phyloP scores from a whole-genome alignment of 2,797 vertebrate species.

The Aplochiton taeniatus region DNA sequence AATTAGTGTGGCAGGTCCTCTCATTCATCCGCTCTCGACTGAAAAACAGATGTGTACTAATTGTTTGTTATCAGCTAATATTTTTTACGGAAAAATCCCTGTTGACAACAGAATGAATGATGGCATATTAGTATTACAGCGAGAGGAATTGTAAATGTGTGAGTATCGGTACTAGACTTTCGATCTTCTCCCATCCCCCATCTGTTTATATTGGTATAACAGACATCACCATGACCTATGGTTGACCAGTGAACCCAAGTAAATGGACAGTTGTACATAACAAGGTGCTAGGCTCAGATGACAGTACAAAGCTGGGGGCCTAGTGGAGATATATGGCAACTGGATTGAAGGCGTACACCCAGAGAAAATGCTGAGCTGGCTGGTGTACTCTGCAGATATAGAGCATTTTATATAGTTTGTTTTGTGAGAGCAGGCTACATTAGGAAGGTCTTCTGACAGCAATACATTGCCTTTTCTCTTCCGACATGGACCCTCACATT shows the following conservation, averaged over 20 bases:
- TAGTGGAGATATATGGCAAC: constrained; percentile 18
- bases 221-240: not conserved
- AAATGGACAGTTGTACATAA: too few species aligned
- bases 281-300: not conserved
- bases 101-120: not conserved
- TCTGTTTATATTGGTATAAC: too few species aligned
- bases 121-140: too few species aligned
- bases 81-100: not conserved
- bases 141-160: too few species aligned
- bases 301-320: not conserved
- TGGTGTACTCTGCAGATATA: not conserved
- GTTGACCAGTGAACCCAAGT: not conserved
- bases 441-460: constrained; percentile 7
- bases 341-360: constrained; percentile 25
- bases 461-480: not conserved
- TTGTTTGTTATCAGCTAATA: constrained; percentile 1
- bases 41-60: not conserved
- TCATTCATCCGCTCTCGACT: constrained; percentile 32
- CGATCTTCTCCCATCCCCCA: too few species aligned
- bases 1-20: not conserved
- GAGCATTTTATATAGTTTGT: not conserved
- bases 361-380: not conserved
- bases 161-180: too few species aligned
- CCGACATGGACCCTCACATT: not conserved
- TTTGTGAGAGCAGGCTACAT: constrained; percentile 3